Evolutionary conservation across 2,888 invertebrate species (phyloP), one percentile per base, ranked within the genome.

Genomic region (Seladonia tumulorum): DNA sequence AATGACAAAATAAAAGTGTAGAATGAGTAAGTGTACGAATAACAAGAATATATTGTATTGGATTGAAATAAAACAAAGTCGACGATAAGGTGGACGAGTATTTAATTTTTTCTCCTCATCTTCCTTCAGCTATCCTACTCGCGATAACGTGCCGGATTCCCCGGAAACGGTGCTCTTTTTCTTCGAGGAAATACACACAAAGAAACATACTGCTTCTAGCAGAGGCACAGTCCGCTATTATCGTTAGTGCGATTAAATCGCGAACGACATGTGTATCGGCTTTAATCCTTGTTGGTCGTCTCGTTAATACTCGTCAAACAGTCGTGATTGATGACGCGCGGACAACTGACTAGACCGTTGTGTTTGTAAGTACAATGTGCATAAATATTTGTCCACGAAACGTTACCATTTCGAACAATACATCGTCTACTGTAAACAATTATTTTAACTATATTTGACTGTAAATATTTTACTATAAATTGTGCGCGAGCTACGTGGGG

Each of bases 251-350:
- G 68, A 76, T 83, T 25, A 60, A 73, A 70, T 68, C 53, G 42
- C 57, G 12, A 57, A n/a, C n/a, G 57, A n/a, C n/a, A 57, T n/a
- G 12, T 57, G 57, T n/a, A 57, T 4, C 76, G 49, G 8, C 39
- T 39, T 39, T 70, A 77, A 70, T 77, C 73, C n/a, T 12, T 18
- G 16, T 18, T 47, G 53, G 39, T 39, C 68, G 63, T 63, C 29
- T 25, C 22, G 60, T 77, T 78, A 78, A 83, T 83, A 83, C 45
- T 39, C 29, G 60, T 47, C 14, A 22, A 74, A 84, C 74, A 63
- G 83, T 81, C 42, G 63, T 42, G 83, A 53, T 73, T 35, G 16
- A 14, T 22, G 18, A 39, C 49, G 22, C 57, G 57, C n/a, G 57
- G n/a, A 63, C n/a, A 8, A 16, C 42, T 14, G 29, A 16, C 60